Percentiles rank a stretch among this genome's conserved stretches.
phyloP scores from a whole-genome alignment of 2,113 vertebrate genomes.

The Petromus typicus region DNA sequence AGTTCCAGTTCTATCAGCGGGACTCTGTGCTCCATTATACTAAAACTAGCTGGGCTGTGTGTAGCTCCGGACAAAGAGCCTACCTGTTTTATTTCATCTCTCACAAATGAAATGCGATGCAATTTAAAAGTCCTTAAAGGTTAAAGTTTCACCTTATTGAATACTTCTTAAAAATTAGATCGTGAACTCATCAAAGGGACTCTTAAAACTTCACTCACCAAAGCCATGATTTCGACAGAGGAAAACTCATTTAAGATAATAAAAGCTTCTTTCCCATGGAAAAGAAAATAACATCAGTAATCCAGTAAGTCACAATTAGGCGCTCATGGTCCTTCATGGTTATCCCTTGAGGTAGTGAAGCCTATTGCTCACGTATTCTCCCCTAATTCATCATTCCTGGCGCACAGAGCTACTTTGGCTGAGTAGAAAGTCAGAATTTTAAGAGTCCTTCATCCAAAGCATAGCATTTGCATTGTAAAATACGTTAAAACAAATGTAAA shows the following conservation, averaged over 20 bases:
- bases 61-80: background rate
- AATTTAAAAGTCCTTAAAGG: conserved; percentile 27
- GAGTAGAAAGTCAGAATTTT: background rate
- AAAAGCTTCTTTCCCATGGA: conserved; percentile 19
- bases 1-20: background rate
- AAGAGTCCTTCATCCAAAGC: conserved; percentile 22
- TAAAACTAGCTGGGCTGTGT: background rate
- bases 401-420: background rate
- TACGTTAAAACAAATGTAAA: background rate
- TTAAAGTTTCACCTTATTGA: background rate
- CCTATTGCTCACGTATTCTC: conserved; percentile 31
- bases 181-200: background rate
- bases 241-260: conserved; percentile 42
- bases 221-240: conserved; percentile 22
- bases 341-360: conserved; percentile 3
- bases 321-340: background rate
- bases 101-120: conserved; percentile 27
- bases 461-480: conserved; percentile 28
- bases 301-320: background rate
- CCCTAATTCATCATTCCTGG: conserved; percentile 21
- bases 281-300: background rate
- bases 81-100: background rate
- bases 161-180: conserved; percentile 24
- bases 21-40: background rate
- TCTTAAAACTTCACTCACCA: conserved; percentile 33